Percentiles rank a stretch among this genome's conserved stretches.
These are phyloP conservation scores for Merops nubicus DNA, from an alignment of 2,113 vertebrate genomes.

Conservation along the genomic window DNA sequence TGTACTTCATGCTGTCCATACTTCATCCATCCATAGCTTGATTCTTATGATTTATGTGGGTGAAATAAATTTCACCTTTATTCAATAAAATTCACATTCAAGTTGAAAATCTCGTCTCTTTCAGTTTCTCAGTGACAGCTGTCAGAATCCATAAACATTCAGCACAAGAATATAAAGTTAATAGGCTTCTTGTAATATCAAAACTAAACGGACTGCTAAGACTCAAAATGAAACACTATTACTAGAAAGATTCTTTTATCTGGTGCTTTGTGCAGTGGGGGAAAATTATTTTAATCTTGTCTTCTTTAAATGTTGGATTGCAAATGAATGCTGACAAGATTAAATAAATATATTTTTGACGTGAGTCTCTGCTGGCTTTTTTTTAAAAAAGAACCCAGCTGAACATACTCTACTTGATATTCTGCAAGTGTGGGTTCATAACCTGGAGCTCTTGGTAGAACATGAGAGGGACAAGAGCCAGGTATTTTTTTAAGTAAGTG, in stretches of 20 bases:
- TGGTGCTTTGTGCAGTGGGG: slow-evolving; percentile 58
- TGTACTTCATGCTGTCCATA: neutral
- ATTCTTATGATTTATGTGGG: neutral
- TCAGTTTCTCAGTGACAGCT: slow-evolving; percentile 59
- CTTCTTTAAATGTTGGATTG: slow-evolving; percentile 39
- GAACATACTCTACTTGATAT: neutral
- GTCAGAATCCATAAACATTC: slow-evolving; percentile 73
- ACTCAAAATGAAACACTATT: slow-evolving; percentile 70
- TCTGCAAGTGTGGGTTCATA: neutral
- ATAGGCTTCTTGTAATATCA: slow-evolving; percentile 68
- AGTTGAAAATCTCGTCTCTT: slow-evolving; percentile 42
- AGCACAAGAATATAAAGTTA: slow-evolving; percentile 59
- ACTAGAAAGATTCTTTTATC: slow-evolving; percentile 72
- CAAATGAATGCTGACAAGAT: slow-evolving; percentile 68
- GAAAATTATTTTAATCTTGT: slow-evolving; percentile 67
- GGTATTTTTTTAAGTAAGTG: neutral
- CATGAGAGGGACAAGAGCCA: neutral
- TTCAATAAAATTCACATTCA: slow-evolving; percentile 51
- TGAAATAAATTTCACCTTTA: slow-evolving; percentile 27
- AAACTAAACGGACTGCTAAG: slow-evolving; percentile 69
- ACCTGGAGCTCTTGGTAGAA: neutral
- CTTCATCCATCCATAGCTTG: neutral
- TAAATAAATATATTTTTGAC: slow-evolving; percentile 61
- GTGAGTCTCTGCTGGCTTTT: neutral
- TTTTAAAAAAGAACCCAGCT: neutral